phyloP scores from a whole-genome alignment of 2,113 vertebrate species.

The Macquaria ambigua region DNA sequence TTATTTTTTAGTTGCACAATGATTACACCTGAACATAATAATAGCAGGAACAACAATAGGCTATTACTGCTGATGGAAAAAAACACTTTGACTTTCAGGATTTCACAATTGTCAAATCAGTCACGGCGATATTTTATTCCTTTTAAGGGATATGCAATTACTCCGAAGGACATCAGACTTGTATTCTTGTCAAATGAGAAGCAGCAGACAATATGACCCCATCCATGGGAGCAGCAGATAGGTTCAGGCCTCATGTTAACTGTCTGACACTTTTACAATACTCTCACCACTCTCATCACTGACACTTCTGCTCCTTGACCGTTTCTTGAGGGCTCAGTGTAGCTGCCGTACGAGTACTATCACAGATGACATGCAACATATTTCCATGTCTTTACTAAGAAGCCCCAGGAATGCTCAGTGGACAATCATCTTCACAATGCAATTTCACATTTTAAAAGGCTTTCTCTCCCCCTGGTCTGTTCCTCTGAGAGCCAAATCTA shows the following conservation, averaged over 20 bases:
- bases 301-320: constrained; percentile 28
- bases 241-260: constrained; percentile 19
- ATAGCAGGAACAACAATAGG: constrained; percentile 14
- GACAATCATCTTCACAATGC: neutral
- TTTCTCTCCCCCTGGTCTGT: neutral
- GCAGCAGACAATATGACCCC: constrained; percentile 27
- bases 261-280: constrained; percentile 35
- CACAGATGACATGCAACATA: constrained; percentile 8
- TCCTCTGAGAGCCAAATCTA: constrained; percentile 16
- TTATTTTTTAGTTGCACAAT: constrained; percentile 4
- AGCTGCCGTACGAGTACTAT: neutral
- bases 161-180: constrained; percentile 30
- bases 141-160: constrained; percentile 33
- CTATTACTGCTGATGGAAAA: constrained; percentile 16
- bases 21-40: constrained; percentile 31
- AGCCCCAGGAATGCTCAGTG: neutral
- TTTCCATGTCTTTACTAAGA: constrained; percentile 28
- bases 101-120: constrained; percentile 41
- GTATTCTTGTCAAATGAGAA: constrained; percentile 33
- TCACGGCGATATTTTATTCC: constrained; percentile 6
- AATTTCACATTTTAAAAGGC: constrained; percentile 11
- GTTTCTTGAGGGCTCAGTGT: neutral
- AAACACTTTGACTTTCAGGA: constrained; percentile 26
- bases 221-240: constrained; percentile 15
- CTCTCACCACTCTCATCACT: constrained; percentile 11